phyloP scores from a whole-genome alignment of 2,113 vertebrate genomes.

The Strix aluco region DNA sequence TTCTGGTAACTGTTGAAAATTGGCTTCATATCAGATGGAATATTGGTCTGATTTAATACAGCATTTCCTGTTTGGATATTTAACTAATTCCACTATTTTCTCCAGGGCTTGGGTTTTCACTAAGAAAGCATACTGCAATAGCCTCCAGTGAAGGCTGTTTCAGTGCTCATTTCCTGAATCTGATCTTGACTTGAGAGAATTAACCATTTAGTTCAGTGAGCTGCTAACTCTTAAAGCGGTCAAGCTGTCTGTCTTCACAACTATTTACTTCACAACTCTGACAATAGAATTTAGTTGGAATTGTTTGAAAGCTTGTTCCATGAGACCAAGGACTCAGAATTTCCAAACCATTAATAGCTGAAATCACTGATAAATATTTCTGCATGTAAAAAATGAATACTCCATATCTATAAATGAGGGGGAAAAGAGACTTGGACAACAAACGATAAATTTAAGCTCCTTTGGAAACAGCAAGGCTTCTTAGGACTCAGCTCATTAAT shows the following conservation, averaged over 20 bases:
- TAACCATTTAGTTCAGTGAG: background rate
- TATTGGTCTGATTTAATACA: background rate
- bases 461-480: slow-evolving; percentile 28
- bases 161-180: slow-evolving; percentile 12
- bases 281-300: background rate
- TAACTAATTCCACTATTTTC: slow-evolving; percentile 40
- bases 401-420: background rate
- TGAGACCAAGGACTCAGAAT: background rate
- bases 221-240: background rate
- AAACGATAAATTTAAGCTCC: slow-evolving; percentile 4
- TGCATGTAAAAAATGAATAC: background rate
- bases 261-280: background rate
- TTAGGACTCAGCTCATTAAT: slow-evolving; percentile 47
- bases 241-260: background rate
- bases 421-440: background rate
- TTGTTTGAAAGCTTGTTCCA: background rate
- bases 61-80: slow-evolving; percentile 47
- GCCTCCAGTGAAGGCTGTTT: background rate
- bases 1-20: slow-evolving; percentile 17
- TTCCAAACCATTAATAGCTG: background rate
- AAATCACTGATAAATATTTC: background rate
- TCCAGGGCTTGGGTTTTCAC: slow-evolving; percentile 14
- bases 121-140: background rate
- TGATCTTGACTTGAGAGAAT: background rate
- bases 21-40: slow-evolving; percentile 4